These are phyloP conservation scores for Brachionus rubens DNA, from an alignment of 1,140 invertebrate genomes.

Conservation along the genomic window DNA sequence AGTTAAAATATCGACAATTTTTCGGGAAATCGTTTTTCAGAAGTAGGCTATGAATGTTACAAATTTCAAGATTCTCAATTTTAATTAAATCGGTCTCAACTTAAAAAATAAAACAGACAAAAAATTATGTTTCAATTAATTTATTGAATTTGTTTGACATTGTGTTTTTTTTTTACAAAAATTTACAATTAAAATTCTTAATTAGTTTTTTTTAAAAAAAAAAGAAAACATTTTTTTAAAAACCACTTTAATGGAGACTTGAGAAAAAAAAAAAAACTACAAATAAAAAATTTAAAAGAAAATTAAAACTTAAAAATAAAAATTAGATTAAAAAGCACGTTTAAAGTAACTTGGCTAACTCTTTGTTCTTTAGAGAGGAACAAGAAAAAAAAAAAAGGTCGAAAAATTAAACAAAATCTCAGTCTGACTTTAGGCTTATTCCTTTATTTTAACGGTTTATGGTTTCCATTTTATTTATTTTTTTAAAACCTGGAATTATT, in stretches of 20 bases:
- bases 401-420: no score
- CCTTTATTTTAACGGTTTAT: no score
- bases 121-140: slow-evolving; percentile 26
- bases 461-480: no score
- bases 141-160: slow-evolving; percentile 12
- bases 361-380: background rate
- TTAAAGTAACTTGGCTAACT: background rate
- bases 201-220: slow-evolving; percentile 19
- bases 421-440: slow-evolving; percentile 11
- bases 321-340: background rate
- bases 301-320: background rate
- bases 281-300: background rate
- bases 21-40: no score
- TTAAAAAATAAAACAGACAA: background rate
- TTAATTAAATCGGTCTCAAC: background rate
- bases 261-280: slow-evolving; percentile 15
- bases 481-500: background rate
- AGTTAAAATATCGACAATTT: no score
- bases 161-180: slow-evolving; percentile 11
- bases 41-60: no score
- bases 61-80: background rate
- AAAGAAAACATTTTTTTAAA: slow-evolving; percentile 4
- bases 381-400: no score
- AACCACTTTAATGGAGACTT: slow-evolving; percentile 22
- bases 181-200: slow-evolving; percentile 32